These are phyloP conservation scores for Cinara cedri DNA, from an alignment of 2,888 invertebrate genomes.

Conservation along the genomic window DNA sequence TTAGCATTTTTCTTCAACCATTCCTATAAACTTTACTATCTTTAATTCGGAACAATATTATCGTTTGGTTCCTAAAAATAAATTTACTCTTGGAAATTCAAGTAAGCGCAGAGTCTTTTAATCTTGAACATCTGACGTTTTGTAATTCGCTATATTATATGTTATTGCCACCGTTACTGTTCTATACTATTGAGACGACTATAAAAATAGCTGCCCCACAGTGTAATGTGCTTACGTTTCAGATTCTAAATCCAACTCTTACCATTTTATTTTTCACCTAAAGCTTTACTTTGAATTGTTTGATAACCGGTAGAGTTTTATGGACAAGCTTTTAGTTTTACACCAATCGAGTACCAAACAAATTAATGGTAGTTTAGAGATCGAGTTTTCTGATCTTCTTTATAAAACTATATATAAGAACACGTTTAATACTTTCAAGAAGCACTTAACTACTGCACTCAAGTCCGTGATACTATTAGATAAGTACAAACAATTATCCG, in stretches of 20 bases:
- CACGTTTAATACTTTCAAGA: not conserved
- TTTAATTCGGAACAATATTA: not conserved
- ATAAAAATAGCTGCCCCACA: constrained; percentile 24
- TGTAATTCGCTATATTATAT: not conserved
- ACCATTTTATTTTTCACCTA: constrained; percentile 45
- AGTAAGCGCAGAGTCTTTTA: not conserved
- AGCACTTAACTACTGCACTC: not conserved
- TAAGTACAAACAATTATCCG: too few relatives aligned
- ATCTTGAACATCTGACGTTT: constrained; percentile 13
- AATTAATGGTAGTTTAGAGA: constrained; percentile 49
- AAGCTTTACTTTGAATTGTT: constrained; percentile 44
- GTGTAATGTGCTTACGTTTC: constrained; percentile 32
- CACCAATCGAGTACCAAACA: constrained; percentile 14
- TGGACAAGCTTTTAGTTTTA: constrained; percentile 48
- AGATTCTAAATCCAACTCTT: constrained; percentile 44
- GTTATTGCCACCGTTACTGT: constrained; percentile 5
- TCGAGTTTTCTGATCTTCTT: constrained; percentile 29
- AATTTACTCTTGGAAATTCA: not conserved
- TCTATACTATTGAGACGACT: constrained; percentile 9
- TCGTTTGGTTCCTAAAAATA: not conserved
- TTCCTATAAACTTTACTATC: not conserved
- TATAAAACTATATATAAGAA: constrained; percentile 16
- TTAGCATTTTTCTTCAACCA: not conserved
- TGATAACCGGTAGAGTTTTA: constrained; percentile 48
- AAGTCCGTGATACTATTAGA: not conserved